These are phyloP conservation scores for Bombus affinis DNA, from an alignment of 1,140 invertebrate genomes.

Conservation along the genomic window DNA sequence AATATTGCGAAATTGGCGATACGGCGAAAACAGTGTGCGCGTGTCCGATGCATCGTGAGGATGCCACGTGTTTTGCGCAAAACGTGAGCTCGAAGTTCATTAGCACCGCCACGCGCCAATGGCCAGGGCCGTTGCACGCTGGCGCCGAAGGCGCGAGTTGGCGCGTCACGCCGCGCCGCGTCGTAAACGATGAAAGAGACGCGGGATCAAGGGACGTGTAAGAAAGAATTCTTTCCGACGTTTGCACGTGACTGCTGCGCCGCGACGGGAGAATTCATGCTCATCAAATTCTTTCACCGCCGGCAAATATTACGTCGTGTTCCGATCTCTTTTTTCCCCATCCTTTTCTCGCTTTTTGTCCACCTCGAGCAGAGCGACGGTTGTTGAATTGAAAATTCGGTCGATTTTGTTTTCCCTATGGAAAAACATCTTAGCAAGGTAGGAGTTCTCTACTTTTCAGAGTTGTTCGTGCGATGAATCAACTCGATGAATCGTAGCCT, in stretches of 20 bases:
- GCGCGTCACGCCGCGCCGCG: background rate
- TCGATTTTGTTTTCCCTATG: background rate
- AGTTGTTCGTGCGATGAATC: background rate
- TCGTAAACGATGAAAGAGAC: background rate
- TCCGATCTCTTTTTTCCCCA: background rate
- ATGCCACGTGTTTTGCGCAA: slow-evolving; percentile 50
- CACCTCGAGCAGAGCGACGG: too few relatives aligned
- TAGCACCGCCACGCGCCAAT: slow-evolving; percentile 66
- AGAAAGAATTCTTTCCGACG: slow-evolving; percentile 45
- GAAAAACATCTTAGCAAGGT: background rate
- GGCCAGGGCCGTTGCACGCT: slow-evolving; percentile 60
- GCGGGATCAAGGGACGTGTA: slow-evolving; percentile 7
- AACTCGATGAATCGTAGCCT: too few relatives aligned
- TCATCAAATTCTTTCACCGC: slow-evolving; percentile 49
- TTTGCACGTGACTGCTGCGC: slow-evolving; percentile 5
- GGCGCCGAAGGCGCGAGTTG: slow-evolving; percentile 17
- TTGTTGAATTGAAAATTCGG: background rate
- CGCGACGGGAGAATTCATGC: slow-evolving; percentile 22
- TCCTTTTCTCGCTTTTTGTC: background rate
- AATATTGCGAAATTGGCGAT: background rate
- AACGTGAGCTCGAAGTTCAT: slow-evolving; percentile 63
- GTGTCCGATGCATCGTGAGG: slow-evolving; percentile 32
- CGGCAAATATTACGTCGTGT: slow-evolving; percentile 22
- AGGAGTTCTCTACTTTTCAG: too few relatives aligned
- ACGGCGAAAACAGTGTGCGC: too few relatives aligned